These are phyloP conservation scores for Gnathonemus longibarbis DNA, from an alignment of 2,113 vertebrate species.

Conservation along the genomic window DNA sequence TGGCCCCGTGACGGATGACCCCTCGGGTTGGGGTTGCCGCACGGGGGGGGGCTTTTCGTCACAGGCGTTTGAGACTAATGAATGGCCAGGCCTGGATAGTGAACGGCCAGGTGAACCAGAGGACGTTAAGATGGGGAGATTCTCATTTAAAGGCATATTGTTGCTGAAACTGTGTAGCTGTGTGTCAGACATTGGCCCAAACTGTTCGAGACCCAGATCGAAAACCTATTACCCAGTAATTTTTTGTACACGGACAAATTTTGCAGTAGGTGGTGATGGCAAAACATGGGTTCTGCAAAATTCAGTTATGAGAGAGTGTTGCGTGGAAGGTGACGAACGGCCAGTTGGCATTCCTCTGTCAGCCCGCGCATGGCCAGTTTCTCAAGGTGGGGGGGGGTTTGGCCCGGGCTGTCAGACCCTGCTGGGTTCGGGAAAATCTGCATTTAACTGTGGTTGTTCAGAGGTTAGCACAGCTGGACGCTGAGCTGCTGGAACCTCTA, in stretches of 20 bases:
- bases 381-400: neutral
- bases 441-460: neutral
- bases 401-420: neutral
- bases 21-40: neutral
- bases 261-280: neutral
- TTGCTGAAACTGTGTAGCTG: neutral
- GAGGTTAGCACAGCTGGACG: neutral
- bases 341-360: neutral
- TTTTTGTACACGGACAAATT: neutral
- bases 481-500: neutral
- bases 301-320: neutral
- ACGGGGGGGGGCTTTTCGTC: neutral
- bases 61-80: neutral
- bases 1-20: neutral
- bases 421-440: neutral
- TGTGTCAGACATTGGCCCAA: neutral
- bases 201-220: neutral
- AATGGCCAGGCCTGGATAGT: neutral
- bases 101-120: neutral
- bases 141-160: neutral
- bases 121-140: neutral
- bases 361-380: neutral
- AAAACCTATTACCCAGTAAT: neutral
- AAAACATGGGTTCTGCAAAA: neutral
- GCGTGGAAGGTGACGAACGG: neutral